A percentile compares a stretch with the other conserved stretches of the same genome.
Evolutionary conservation across 2,113 vertebrate species (phyloP).

Genomic region (Chrysemys picta): DNA sequence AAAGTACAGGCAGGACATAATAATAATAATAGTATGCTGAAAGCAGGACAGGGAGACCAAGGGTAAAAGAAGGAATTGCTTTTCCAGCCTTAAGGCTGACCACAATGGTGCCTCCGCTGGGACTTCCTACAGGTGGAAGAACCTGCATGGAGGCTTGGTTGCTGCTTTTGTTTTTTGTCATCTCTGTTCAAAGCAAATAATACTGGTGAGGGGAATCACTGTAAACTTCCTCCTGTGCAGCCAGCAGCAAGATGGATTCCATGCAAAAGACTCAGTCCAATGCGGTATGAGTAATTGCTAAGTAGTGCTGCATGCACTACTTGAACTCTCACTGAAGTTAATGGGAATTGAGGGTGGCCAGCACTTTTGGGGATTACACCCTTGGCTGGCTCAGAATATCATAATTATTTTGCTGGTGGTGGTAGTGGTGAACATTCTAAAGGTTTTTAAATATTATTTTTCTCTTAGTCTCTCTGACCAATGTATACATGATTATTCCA

Average conservation of each 20-base stretch:
- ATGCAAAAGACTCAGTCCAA: background rate
- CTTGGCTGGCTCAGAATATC: background rate
- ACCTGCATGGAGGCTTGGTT: background rate
- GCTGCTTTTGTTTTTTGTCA: background rate
- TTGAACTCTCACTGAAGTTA: background rate
- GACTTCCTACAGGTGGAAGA: background rate
- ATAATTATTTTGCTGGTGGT: background rate
- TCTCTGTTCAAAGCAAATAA: background rate
- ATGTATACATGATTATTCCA: background rate
- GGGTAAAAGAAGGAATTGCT: background rate
- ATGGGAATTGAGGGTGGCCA: background rate
- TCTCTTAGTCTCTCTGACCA: background rate
- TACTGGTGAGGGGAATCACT: background rate
- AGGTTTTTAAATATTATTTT: background rate
- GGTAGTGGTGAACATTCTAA: background rate
- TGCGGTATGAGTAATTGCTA: background rate
- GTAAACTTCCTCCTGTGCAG: background rate
- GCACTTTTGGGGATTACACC: background rate
- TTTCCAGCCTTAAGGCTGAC: background rate
- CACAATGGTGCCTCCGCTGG: background rate
- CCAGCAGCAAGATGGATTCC: background rate
- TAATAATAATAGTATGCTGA: background rate
- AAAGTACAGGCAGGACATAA: background rate
- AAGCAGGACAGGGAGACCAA: background rate
- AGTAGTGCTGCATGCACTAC: background rate